Conservation (phyloP, 2,113 vertebrate species). For the Hemiscyllium ocellatum region DNA sequence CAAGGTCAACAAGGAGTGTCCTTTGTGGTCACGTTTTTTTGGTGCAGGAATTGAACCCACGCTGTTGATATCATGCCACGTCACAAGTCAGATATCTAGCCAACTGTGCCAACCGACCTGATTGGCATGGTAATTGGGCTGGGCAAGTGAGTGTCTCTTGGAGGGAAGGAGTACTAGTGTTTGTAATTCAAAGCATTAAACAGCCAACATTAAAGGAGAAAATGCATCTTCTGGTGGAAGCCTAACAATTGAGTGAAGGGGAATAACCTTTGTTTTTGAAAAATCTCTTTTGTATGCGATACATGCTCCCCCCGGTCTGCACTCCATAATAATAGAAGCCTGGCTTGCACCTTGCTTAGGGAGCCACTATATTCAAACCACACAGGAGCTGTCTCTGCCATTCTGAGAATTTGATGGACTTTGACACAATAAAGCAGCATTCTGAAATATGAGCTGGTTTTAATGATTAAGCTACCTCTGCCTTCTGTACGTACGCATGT, state of each 20-base stretch:
- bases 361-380: not conserved
- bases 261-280: not conserved
- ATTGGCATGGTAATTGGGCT: not conserved
- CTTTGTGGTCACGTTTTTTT: too few species aligned
- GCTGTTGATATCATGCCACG: too few species aligned
- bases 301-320: not conserved
- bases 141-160: not conserved
- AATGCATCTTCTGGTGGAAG: not conserved
- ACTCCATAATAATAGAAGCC: too few species aligned
- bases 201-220: not conserved
- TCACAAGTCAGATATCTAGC: too few species aligned
- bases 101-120: too few species aligned
- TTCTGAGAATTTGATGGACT: slow-evolving; percentile 9
- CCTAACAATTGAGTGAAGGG: too few species aligned
- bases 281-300: not conserved
- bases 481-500: not conserved
- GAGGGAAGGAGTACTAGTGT: not conserved
- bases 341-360: not conserved
- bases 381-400: not conserved
- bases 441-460: not conserved
- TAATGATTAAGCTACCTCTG: not conserved
- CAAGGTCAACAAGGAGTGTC: too few species aligned
- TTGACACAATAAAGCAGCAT: not conserved
- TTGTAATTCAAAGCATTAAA: not conserved
- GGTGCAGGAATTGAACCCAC: too few species aligned